Evolutionary conservation across 1,140 invertebrate species (phyloP), one percentile per base, ranked within the genome.

Genomic region (Brachionus manjavacas): DNA sequence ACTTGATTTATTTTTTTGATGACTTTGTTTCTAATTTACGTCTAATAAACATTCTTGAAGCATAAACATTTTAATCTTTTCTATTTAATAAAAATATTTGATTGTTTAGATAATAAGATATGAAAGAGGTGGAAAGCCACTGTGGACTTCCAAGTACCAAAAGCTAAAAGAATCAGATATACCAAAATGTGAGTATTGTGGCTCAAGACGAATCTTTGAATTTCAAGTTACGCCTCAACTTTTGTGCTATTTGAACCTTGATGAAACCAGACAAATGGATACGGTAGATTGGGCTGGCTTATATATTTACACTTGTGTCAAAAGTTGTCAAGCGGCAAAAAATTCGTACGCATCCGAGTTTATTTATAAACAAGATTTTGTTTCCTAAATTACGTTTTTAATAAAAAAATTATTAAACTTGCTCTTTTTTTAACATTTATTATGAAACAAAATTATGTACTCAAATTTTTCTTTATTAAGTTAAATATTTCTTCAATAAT

Each of bases 181-280:
- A 87, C 94, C 95, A 25, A 90, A 91, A 25, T 98, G 96, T 89
- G 88, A 91, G 72, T 88, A 92, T 84, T 98, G 96, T 90, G 91
- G 92, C 83, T 90, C 91, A 16, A 89, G 91, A 84, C 92, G 96
- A 85, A 91, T 93, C 86, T 98, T 96, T 92, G 96, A 98, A 90
- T 96, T 96, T 91, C 94, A 96, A 91, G 93, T 95, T 83, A 95
- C 97, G 93, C 96, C 96, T 1, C 95, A 97, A 89, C 89, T 97
- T 66, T 88, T 98, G 25, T 93, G 93, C 87, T 91, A 92, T 85
- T 88, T 95, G 0, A 85, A 90, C 74, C 83, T 89, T 49, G 91
- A 93, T 81, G 91, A 94, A 74, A 92, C 94, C 80, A 89, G 92
- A 84, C 88, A 92, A 66, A 89, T 92, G n/a, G 91, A 92, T 16